These are phyloP conservation scores for Uloborus plumipes DNA, from an alignment of 2,888 invertebrate genomes.

Conservation along the genomic window DNA sequence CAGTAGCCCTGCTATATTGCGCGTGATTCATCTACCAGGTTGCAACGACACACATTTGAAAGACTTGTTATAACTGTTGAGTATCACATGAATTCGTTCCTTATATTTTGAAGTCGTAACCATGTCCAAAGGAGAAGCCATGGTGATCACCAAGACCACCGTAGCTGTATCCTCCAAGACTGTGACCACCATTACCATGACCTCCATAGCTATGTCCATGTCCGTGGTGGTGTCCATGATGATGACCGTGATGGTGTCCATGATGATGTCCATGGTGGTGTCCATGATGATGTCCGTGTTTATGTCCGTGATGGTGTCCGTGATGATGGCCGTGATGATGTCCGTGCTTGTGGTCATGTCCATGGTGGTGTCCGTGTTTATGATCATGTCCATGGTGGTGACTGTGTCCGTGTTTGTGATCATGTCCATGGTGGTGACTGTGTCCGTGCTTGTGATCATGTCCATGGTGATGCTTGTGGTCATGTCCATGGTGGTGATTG, in stretches of 20 bases:
- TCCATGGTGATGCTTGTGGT: slow-evolving; percentile 26
- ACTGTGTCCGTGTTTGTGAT: slow-evolving; percentile 12
- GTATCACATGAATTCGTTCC: too few relatives aligned
- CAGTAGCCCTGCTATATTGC: too few relatives aligned
- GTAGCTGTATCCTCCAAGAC: slow-evolving; percentile 52
- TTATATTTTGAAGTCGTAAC: slow-evolving; percentile 6
- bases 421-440: slow-evolving; percentile 17
- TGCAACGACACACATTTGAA: too few relatives aligned
- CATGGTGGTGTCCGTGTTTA: slow-evolving; percentile 20
- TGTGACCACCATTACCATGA: slow-evolving; percentile 22
- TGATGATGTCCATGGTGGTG: slow-evolving; percentile 23
- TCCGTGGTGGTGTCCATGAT: slow-evolving; percentile 18
- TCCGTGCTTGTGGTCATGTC: slow-evolving; percentile 14
- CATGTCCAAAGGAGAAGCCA: slow-evolving; percentile 26
- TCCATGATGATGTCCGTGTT: slow-evolving; percentile 5
- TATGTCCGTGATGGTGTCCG: slow-evolving; percentile 22
- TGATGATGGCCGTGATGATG: slow-evolving; percentile 25
- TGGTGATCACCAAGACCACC: slow-evolving; percentile 35
- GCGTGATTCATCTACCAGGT: too few relatives aligned
- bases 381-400: slow-evolving; percentile 21
- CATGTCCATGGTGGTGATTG: slow-evolving; percentile 27
- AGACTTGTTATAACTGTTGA: too few relatives aligned
- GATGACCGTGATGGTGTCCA: slow-evolving; percentile 21
- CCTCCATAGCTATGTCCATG: slow-evolving; percentile 15
- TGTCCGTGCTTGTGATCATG: slow-evolving; percentile 30